These are phyloP conservation scores for Bilobella aurantiaca DNA, from an alignment of 1,140 invertebrate genomes.

Conservation along the genomic window DNA sequence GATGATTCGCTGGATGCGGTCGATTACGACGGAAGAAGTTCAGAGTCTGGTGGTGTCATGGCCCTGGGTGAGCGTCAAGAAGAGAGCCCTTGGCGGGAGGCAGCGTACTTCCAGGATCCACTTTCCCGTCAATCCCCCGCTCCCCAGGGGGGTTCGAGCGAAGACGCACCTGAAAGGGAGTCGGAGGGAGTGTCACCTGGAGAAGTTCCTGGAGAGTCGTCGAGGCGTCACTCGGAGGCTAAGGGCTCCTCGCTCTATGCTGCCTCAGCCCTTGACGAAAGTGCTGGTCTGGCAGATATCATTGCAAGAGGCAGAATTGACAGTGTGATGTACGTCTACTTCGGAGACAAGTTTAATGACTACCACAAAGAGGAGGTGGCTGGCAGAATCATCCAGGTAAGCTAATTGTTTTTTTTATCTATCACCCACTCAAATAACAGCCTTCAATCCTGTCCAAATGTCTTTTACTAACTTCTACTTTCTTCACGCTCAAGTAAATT, in stretches of 20 bases:
- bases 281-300: conserved; percentile 27
- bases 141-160: conserved; percentile 12
- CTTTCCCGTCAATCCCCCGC: conserved; percentile 7
- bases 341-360: conserved; percentile 39
- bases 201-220: background rate
- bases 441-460: no score
- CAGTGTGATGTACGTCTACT: conserved; percentile 50
- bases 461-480: no score
- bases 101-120: conserved; percentile 13
- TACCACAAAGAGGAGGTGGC: conserved; percentile 34
- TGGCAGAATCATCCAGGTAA: conserved; percentile 34
- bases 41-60: no score
- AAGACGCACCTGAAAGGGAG: conserved; percentile 16
- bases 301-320: conserved; percentile 41
- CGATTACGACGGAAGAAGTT: no score
- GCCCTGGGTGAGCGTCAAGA: no score
- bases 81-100: background rate
- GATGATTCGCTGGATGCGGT: no score
- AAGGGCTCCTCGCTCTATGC: background rate
- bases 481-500: no score
- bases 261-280: background rate
- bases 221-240: background rate
- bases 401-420: background rate
- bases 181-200: conserved; percentile 6
- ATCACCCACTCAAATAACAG: no score